Conservation (phyloP, 2,113 vertebrate species). For the Mustela lutreola region DNA sequence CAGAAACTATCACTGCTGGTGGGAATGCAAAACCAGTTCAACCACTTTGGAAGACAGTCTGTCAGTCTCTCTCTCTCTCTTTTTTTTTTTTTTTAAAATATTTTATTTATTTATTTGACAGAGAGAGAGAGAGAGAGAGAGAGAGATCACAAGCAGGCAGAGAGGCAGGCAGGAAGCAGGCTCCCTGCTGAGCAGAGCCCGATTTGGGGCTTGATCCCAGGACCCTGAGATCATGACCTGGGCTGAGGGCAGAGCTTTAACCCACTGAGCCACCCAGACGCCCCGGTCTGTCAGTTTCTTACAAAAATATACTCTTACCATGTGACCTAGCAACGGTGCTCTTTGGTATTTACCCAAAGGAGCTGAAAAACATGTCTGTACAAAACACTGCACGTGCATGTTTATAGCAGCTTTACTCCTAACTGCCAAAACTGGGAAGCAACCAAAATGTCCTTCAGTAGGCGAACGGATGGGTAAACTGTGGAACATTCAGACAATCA, state of each 20-base stretch:
- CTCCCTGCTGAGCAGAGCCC: too few species aligned
- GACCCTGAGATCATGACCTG: too few species aligned
- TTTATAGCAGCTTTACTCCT: background rate
- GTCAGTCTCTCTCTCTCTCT: background rate
- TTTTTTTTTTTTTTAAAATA: too few species aligned
- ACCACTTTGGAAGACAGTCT: background rate
- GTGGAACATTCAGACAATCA: background rate
- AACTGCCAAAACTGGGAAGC: background rate
- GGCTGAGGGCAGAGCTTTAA: too few species aligned
- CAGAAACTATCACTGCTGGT: background rate
- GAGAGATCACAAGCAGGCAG: too few species aligned
- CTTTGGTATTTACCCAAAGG: background rate
- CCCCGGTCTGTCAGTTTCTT: background rate
- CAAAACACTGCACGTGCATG: background rate
- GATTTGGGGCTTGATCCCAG: too few species aligned
- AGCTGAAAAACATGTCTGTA: background rate
- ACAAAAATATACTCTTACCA: background rate
- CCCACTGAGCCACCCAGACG: too few species aligned
- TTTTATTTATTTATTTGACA: too few species aligned
- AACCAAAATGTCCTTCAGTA: background rate
- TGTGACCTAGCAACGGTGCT: background rate
- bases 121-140: too few species aligned
- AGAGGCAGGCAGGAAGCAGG: too few species aligned
- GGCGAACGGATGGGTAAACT: background rate
- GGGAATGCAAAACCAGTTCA: background rate